A percentile compares a stretch with the other conserved stretches of the same genome.
phyloP scores from a whole-genome alignment of 2,888 invertebrate species.

The Matsumyia berberina region DNA sequence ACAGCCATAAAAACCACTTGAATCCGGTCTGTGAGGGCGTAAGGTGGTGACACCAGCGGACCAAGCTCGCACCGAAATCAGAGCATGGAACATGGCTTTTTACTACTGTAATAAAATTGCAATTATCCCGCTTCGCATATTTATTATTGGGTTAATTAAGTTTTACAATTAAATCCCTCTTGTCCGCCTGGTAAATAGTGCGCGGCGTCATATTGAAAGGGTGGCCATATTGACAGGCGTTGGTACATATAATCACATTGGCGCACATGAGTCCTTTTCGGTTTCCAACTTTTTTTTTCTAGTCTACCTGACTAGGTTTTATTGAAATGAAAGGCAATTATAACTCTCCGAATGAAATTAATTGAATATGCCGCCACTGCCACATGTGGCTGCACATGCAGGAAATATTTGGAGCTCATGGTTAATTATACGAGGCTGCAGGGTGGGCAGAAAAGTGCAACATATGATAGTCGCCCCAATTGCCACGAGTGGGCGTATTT shows the following conservation, averaged over 20 bases:
- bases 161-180: slow-evolving; percentile 48
- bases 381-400: slow-evolving; percentile 17
- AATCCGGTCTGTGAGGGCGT: neutral
- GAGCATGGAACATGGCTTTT: slow-evolving; percentile 20
- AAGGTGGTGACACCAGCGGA: slow-evolving; percentile 1
- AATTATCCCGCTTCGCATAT: slow-evolving; percentile 59
- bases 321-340: slow-evolving; percentile 54
- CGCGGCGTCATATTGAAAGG: neutral
- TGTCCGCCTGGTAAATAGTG: neutral
- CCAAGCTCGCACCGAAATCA: slow-evolving; percentile 41
- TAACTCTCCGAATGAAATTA: slow-evolving; percentile 45
- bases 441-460: neutral
- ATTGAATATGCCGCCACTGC: slow-evolving; percentile 26
- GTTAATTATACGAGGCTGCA: neutral
- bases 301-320: slow-evolving; percentile 42
- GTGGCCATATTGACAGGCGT: slow-evolving; percentile 27
- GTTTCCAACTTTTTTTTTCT: slow-evolving; percentile 5
- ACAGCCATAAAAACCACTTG: slow-evolving; percentile 41
- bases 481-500: neutral
- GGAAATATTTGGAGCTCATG: neutral
- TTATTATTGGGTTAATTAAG: slow-evolving; percentile 69
- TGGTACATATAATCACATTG: neutral
- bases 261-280: neutral
- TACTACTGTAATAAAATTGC: slow-evolving; percentile 65
- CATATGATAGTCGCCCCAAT: neutral